Evolutionary conservation across 2,888 invertebrate species (phyloP), one percentile per base, ranked within the genome.

Genomic region (Pammene fasciana): DNA sequence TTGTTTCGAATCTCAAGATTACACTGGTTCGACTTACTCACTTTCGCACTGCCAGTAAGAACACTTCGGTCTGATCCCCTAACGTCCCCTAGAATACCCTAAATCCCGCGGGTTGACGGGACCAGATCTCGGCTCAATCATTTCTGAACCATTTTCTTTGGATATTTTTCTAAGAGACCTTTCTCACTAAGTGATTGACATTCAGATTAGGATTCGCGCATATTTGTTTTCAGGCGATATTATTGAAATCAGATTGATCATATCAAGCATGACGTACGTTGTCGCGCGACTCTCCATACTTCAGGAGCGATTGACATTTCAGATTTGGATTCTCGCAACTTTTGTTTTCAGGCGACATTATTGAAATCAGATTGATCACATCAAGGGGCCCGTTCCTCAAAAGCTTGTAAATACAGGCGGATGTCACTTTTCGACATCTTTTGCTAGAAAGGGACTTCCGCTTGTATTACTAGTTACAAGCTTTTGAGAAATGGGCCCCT

Each of bases 141-240:
- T 62, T 67, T 67, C 67, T 55, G 46, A 61, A 61, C 48, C 67
- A 67, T 67, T 67, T 67, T 62, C 41, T 13, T 38, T 14, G 55
- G 26, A 67, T 14, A 55, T 67, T 62, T 67, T 67, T 67, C 54
- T 46, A 36, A 41, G 5, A 10, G 50, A 14, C 56, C 48, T 41
- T 48, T 18, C 18, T 18, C 48, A 46, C 14, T 34, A 14, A n/a
- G 46, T 16, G 13, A 46, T 26, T 43, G n/a, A 26, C 57, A 45
- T 43, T 18, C n/a, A 18, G 26, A 59, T 36, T 18, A 6, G 26
- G 26, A 26, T 26, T 26, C 26, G 4, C 26, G 26, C 26, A 26
- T 4, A 3, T 26, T 26, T 52, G 26, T 52, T 26, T 26, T 18
- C 8, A 50, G 50, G 26, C 16, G 10, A 16, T 1, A 48, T 4